Percentiles rank a stretch among this genome's conserved stretches.
Conservation (phyloP, 2,113 vertebrate species). For the Fukomys damarensis region DNA sequence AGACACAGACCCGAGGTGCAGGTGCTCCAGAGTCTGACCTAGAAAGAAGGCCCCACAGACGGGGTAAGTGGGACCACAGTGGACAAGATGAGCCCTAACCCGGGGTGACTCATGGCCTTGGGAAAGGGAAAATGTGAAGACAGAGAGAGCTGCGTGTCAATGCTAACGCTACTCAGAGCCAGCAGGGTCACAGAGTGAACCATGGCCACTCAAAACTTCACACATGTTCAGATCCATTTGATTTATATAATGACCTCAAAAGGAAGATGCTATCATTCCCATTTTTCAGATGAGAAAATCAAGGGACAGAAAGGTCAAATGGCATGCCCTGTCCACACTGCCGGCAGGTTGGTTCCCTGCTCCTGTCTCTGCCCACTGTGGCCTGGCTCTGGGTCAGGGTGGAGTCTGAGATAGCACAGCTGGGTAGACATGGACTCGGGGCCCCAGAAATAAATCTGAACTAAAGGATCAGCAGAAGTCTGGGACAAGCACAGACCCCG, state of each 20-base stretch:
- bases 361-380: accelerated
- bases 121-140: not conserved
- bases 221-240: not conserved
- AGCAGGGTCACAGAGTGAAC: not conserved
- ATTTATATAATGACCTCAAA: accelerated
- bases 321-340: too few species aligned
- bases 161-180: not conserved
- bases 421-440: accelerated
- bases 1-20: not conserved
- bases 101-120: not conserved
- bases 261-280: not conserved
- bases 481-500: not conserved
- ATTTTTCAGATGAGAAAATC: not conserved
- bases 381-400: not conserved
- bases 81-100: not conserved
- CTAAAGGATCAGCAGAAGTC: not conserved
- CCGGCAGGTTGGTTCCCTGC: too few species aligned
- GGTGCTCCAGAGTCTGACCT: not conserved
- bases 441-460: not conserved
- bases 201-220: too few species aligned
- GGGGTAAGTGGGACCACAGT: not conserved
- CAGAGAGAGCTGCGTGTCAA: not conserved
- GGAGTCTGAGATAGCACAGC: not conserved
- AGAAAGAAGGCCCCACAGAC: not conserved
- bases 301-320: not conserved